Percentiles rank a stretch among this genome's conserved stretches.
Evolutionary conservation across 1,140 invertebrate genomes (phyloP).

Genomic region (Lanistes nyassanus): DNA sequence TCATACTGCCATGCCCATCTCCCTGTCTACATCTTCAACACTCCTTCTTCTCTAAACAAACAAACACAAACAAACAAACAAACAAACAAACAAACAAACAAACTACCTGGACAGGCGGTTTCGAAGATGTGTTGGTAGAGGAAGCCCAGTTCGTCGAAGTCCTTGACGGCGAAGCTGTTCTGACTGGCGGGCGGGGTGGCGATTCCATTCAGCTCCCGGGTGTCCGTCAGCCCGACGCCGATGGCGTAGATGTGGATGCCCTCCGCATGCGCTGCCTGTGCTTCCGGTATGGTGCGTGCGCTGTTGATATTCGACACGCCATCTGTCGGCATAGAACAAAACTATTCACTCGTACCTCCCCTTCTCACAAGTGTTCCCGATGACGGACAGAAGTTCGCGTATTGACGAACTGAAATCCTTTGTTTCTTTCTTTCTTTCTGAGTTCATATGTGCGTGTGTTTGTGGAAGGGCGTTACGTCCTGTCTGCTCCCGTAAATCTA

Average conservation of each 20-base stretch:
- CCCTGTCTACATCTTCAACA: too few species aligned
- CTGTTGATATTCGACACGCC: conserved; percentile 48
- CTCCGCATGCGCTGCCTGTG: conserved; percentile 29
- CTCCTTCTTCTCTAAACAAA: not conserved
- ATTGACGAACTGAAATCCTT: conserved; percentile 3
- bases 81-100: not conserved
- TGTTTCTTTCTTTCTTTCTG: conserved; percentile 21
- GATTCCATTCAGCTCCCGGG: conserved; percentile 49
- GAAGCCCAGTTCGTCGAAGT: conserved; percentile 51
- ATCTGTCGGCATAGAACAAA: conserved; percentile 26
- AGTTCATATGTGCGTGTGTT: not conserved
- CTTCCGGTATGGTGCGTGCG: conserved; percentile 34
- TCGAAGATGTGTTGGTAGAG: conserved; percentile 50
- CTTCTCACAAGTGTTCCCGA: too few species aligned
- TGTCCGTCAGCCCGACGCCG: conserved; percentile 54
- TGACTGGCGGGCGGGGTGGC: conserved; percentile 42
- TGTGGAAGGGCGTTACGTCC: not conserved
- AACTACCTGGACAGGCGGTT: conserved; percentile 30
- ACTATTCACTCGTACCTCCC: too few species aligned
- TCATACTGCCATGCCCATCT: too few species aligned
- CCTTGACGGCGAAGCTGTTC: conserved; percentile 49
- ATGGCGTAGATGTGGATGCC: conserved; percentile 44
- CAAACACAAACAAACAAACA: not conserved
- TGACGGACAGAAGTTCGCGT: not conserved
- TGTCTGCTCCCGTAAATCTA: too few species aligned